Percentiles rank a stretch among this genome's conserved stretches.
Evolutionary conservation across 2,888 invertebrate genomes (phyloP).

Genomic region (Tigriopus californicus): DNA sequence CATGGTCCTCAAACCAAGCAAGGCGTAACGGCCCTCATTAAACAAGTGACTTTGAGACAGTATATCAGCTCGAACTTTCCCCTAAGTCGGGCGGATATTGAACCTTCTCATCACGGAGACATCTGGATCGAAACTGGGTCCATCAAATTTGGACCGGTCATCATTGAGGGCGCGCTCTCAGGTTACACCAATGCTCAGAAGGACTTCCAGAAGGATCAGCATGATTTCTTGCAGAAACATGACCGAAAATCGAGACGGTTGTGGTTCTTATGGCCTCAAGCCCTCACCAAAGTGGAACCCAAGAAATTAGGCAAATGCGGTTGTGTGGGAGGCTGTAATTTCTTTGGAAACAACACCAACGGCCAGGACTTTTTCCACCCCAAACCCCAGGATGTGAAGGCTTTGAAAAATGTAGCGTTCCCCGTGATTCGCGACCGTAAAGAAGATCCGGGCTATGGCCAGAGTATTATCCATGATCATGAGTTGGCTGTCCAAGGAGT

Average conservation of each 20-base stretch:
- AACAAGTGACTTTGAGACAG: slow-evolving; percentile 47
- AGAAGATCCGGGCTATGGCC: slow-evolving; percentile 77
- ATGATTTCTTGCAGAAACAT: slow-evolving; percentile 36
- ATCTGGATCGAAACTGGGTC: slow-evolving; percentile 80
- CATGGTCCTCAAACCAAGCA: slow-evolving; percentile 77
- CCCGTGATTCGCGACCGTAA: slow-evolving; percentile 48
- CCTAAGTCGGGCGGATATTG: slow-evolving; percentile 7
- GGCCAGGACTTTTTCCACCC: slow-evolving; percentile 75
- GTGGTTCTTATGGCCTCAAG: slow-evolving; percentile 83
- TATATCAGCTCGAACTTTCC: slow-evolving; percentile 26
- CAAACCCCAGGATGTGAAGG: slow-evolving; percentile 48
- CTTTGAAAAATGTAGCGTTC: slow-evolving; percentile 19
- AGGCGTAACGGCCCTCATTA: slow-evolving; percentile 67
- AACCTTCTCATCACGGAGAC: slow-evolving; percentile 21
- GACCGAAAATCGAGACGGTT: slow-evolving; percentile 67
- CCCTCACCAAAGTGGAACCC: slow-evolving; percentile 23
- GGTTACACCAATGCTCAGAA: slow-evolving; percentile 52
- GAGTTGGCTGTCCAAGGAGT: slow-evolving; percentile 76
- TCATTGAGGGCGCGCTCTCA: slow-evolving; percentile 72
- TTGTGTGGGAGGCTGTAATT: slow-evolving; percentile 81
- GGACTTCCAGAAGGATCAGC: slow-evolving; percentile 55
- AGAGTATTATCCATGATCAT: slow-evolving; percentile 70
- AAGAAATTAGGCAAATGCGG: slow-evolving; percentile 49
- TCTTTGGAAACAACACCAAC: slow-evolving; percentile 81
- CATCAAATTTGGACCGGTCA: slow-evolving; percentile 67